A percentile compares a stretch with the other conserved stretches of the same genome.
phyloP scores from a whole-genome alignment of 2,888 invertebrate genomes.

The Ditula angustiorana region DNA sequence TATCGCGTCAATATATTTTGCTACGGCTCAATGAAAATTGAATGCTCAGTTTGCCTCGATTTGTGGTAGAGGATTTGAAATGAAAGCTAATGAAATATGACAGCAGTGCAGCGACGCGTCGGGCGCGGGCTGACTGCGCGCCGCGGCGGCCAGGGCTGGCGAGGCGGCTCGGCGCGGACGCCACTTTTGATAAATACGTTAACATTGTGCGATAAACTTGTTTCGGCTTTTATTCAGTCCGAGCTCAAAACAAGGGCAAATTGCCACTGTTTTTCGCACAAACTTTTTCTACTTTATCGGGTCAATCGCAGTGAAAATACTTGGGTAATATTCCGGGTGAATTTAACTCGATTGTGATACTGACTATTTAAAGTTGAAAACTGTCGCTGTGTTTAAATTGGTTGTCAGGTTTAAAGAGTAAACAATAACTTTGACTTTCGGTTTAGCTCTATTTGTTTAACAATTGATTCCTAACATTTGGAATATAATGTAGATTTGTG shows the following conservation, averaged over 20 bases:
- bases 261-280: constrained; percentile 23
- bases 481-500: too few species aligned
- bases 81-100: constrained; percentile 41
- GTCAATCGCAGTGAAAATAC: constrained; percentile 17
- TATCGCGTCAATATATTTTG: constrained; percentile 28
- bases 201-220: constrained; percentile 31
- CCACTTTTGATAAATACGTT: constrained; percentile 34
- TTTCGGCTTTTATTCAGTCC: constrained; percentile 31
- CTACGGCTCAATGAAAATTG: constrained; percentile 35
- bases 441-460: too few species aligned
- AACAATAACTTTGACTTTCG: too few species aligned
- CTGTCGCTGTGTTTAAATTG: constrained; percentile 4
- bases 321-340: constrained; percentile 17
- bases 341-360: constrained; percentile 1
- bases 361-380: neutral
- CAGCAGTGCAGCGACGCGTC: constrained; percentile 32
- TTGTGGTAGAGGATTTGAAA: constrained; percentile 40
- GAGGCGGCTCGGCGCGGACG: neutral
- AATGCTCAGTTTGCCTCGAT: constrained; percentile 35
- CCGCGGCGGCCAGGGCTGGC: constrained; percentile 14
- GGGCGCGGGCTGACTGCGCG: constrained; percentile 1
- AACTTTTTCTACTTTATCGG: constrained; percentile 25
- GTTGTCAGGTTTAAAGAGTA: neutral
- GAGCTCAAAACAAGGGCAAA: constrained; percentile 19
- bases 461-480: too few species aligned